Conservation (phyloP, 2,888 invertebrate species). For the Cheilosia pagana region DNA sequence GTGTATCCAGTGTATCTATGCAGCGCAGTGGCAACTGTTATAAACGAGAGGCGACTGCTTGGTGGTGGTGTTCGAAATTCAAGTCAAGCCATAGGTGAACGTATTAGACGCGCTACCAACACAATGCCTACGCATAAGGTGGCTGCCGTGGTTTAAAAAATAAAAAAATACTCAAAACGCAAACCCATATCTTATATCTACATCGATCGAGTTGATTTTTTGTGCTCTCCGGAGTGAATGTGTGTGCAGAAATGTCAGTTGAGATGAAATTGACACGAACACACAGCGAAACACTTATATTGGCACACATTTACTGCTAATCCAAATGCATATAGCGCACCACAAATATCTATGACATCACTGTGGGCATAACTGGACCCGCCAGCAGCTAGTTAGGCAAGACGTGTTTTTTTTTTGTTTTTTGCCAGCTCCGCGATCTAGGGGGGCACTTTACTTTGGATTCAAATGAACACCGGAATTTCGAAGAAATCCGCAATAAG, state of each 20-base stretch:
- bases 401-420: neutral
- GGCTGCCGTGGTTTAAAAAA: constrained; percentile 13
- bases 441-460: constrained; percentile 53
- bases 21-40: constrained; percentile 53
- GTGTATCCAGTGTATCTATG: neutral
- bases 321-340: constrained; percentile 66
- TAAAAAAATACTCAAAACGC: no score
- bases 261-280: constrained; percentile 36
- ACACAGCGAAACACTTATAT: constrained; percentile 35
- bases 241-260: constrained; percentile 69
- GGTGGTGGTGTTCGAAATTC: constrained; percentile 3
- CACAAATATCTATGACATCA: constrained; percentile 75
- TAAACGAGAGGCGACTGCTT: constrained; percentile 21
- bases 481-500: constrained; percentile 58
- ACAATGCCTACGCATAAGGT: constrained; percentile 57
- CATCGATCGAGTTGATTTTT: constrained; percentile 34
- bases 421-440: no score
- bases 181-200: constrained; percentile 22
- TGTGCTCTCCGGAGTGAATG: constrained; percentile 5
- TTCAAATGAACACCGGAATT: constrained; percentile 69
- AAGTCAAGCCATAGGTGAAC: constrained; percentile 20
- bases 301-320: constrained; percentile 66
- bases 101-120: constrained; percentile 53
- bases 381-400: constrained; percentile 36
- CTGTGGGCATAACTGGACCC: constrained; percentile 68